phyloP scores from a whole-genome alignment of 2,113 vertebrate species.

The Misgurnus anguillicaudatus region DNA sequence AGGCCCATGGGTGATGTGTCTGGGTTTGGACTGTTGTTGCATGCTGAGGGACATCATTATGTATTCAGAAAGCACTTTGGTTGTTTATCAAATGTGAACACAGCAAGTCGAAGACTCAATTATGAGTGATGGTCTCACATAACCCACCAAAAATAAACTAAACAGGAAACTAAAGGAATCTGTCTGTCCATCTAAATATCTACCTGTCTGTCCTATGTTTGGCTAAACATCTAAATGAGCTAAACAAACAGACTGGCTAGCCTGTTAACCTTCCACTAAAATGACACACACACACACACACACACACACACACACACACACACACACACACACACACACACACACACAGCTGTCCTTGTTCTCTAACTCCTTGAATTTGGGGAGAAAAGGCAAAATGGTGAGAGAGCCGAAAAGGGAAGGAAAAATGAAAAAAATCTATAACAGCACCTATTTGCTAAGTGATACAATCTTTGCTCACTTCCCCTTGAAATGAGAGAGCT shows the following conservation, averaged over 20 bases:
- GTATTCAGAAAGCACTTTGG: background rate
- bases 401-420: background rate
- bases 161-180: background rate
- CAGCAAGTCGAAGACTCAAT: background rate
- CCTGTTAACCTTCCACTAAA: conserved; percentile 11
- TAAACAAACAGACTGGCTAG: conserved; percentile 35
- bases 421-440: conserved; percentile 39
- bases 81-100: background rate
- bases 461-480: conserved; percentile 58
- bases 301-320: too few relatives aligned
- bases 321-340: conserved; percentile 7
- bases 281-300: too few relatives aligned
- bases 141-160: background rate
- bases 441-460: conserved; percentile 45
- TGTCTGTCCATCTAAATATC: background rate
- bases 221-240: conserved; percentile 46
- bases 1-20: background rate
- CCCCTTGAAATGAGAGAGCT: conserved; percentile 54
- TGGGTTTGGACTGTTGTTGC: background rate
- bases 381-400: background rate
- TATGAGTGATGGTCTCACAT: background rate
- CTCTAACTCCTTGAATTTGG: conserved; percentile 18
- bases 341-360: conserved; percentile 21
- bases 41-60: background rate
- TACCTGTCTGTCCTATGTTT: background rate